These are phyloP conservation scores for Electrona antarctica DNA, from an alignment of 2,113 vertebrate genomes.

Conservation along the genomic window DNA sequence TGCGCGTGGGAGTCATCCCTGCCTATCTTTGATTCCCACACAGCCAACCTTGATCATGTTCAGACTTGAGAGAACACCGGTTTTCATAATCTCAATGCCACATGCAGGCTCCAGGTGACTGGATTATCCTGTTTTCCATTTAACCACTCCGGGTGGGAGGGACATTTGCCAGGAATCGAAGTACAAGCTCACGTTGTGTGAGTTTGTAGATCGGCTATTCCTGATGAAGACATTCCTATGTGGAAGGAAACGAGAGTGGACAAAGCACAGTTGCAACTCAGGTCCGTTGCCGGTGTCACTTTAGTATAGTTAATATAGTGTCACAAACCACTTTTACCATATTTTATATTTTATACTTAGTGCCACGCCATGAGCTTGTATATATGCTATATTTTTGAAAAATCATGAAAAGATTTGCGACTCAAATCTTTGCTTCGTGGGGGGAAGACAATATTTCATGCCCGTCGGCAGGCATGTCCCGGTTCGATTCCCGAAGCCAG, in stretches of 20 bases:
- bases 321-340: background rate
- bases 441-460: no score
- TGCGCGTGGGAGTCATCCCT: background rate
- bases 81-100: background rate
- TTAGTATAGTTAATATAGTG: background rate
- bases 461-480: no score
- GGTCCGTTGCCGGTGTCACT: no score
- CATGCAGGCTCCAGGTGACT: background rate
- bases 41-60: conserved; percentile 26
- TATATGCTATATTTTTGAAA: background rate
- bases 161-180: background rate
- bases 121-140: no score
- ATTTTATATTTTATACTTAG: background rate
- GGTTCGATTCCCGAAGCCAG: no score
- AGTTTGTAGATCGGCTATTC: no score
- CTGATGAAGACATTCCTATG: no score
- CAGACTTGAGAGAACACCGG: conserved; percentile 16
- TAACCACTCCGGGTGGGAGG: no score
- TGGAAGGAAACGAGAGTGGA: no score
- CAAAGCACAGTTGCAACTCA: no score
- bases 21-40: background rate
- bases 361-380: background rate
- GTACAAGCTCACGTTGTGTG: background rate
- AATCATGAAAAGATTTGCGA: no score
- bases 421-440: no score